Conservation (phyloP, 2,113 vertebrate species). For the Nanorana parkeri region DNA sequence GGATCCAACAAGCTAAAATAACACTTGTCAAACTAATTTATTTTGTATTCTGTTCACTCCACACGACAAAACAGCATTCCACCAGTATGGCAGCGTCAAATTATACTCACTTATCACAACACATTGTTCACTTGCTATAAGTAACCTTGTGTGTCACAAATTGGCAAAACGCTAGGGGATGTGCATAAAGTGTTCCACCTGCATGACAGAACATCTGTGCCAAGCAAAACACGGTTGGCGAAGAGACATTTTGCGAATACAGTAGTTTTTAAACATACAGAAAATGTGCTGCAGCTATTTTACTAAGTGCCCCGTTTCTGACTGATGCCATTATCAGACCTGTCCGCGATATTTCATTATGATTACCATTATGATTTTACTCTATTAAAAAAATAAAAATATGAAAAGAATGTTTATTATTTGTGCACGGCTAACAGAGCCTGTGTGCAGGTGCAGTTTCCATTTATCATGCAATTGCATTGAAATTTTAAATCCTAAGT, state of each 20-base stretch:
- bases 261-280: neutral
- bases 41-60: slow-evolving; percentile 65
- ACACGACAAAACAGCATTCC: slow-evolving; percentile 57
- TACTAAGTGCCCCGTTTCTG: too few relatives aligned
- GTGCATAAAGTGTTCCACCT: neutral
- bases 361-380: too few relatives aligned
- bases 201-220: slow-evolving; percentile 37
- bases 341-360: too few relatives aligned
- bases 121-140: slow-evolving; percentile 53
- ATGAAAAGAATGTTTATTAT: too few relatives aligned
- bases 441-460: too few relatives aligned
- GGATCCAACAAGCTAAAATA: slow-evolving; percentile 64
- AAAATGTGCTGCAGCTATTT: too few relatives aligned
- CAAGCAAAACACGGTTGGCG: slow-evolving; percentile 28
- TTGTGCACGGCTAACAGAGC: too few relatives aligned
- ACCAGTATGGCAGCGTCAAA: slow-evolving; percentile 60
- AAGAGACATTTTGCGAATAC: neutral
- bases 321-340: too few relatives aligned
- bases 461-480: too few relatives aligned
- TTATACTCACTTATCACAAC: slow-evolving; percentile 63
- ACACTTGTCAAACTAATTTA: slow-evolving; percentile 63
- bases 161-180: slow-evolving; percentile 22
- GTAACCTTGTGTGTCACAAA: slow-evolving; percentile 39
- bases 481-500: too few relatives aligned
- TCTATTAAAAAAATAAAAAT: too few relatives aligned